Evolutionary conservation across 2,797 vertebrate species (phyloP), one percentile per base, ranked within the genome.

Genomic region (Microctenopoma steveboyesi): DNA sequence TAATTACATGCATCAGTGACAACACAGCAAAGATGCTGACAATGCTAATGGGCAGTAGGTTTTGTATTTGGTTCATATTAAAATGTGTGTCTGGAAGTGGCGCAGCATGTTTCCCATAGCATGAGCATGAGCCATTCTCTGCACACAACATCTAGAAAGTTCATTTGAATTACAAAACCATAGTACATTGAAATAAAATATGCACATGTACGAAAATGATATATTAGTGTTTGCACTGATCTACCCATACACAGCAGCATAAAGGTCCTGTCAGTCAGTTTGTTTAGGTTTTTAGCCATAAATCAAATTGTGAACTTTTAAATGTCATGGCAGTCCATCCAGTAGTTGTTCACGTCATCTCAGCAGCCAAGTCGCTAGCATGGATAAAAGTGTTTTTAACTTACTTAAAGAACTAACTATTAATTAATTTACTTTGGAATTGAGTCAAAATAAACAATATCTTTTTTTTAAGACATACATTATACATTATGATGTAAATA

Each of bases 181-280:
- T 25, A 14, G 15, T n/a, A 25, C 12, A 50, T 5, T 65, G 70
- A 18, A 69, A 78, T 72, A 74, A 78, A 82, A 76, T 54, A 80
- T 50, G 12, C 18, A 45, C 9, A 33, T 60, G 37, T 62, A 69
- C 61, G 42, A 58, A 49, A 72, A 62, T 16, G 10, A 67, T 67
- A 35, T 28, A 65, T 76, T 69, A 62, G 37, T 28, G 18, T 46
- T 37, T 35, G 39, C 46, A 46, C 18, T 51, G 48, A 53, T 65
- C 14, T 76, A 59, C 55, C 77, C 57, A 58, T 79, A 72, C 52
- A 79, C 53, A 62, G 45, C 63, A 42, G 37, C 14, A 50, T 54
- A 18, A 49, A 46, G 30, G 45, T 33, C 9, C 33, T 39, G 10
- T 62, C 22, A 43, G 28, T 57, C 1, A 10, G 63, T 66, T 49